A percentile compares a stretch with the other conserved stretches of the same genome.
phyloP scores from a whole-genome alignment of 2,888 invertebrate species.

The Dendrolimus pini region DNA sequence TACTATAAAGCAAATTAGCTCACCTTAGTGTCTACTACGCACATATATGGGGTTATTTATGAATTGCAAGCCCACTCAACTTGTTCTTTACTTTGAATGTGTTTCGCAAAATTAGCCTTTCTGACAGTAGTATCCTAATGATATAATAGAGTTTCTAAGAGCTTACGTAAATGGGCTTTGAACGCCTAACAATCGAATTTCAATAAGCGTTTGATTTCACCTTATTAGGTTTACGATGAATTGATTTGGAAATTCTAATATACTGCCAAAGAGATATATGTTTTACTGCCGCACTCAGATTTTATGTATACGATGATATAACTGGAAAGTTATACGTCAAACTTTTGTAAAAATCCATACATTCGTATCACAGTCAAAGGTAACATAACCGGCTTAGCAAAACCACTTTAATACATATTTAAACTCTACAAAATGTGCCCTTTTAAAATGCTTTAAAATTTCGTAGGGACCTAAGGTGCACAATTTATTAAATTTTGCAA shows the following conservation, averaged over 20 bases:
- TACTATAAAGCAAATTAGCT: neutral
- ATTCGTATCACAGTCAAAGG: neutral
- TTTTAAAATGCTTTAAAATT: too few species aligned
- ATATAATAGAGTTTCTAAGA: neutral
- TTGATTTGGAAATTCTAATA: too few species aligned
- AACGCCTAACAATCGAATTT: neutral
- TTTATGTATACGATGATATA: too few species aligned
- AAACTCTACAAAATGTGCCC: too few species aligned
- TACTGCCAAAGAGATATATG: too few species aligned
- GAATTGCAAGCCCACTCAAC: neutral
- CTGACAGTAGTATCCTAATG: neutral
- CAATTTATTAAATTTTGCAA: too few species aligned
- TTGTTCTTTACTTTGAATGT: neutral
- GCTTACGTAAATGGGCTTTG: neutral
- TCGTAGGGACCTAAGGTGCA: too few species aligned
- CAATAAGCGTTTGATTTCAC: neutral
- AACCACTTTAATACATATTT: too few species aligned
- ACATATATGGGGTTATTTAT: neutral
- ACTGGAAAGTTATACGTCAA: too few species aligned
- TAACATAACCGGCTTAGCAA: neutral
- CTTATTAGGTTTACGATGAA: too few species aligned
- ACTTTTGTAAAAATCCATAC: neutral
- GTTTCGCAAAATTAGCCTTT: neutral
- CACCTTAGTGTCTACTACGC: neutral
- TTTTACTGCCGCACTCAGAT: too few species aligned